Conservation (phyloP, 1,140 invertebrate genomes). For the Odontomachus brunneus region DNA sequence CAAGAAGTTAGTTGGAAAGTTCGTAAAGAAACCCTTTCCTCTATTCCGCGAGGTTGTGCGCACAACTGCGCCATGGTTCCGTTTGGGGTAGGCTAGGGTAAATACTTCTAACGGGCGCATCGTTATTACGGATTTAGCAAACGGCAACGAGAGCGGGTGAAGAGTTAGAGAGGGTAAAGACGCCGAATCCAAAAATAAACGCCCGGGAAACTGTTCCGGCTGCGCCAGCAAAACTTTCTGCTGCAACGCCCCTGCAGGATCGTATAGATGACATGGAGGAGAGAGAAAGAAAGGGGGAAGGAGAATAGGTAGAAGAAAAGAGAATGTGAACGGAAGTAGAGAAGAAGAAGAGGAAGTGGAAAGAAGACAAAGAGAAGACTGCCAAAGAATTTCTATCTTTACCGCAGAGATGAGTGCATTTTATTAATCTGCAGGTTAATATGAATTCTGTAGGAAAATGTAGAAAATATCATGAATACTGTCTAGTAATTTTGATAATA, state of each 20-base stretch:
- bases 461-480: too few species aligned
- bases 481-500: too few species aligned
- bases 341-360: background rate
- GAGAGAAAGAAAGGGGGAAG: constrained; percentile 6
- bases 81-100: constrained; percentile 47
- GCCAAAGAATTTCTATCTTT: constrained; percentile 36
- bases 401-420: constrained; percentile 1
- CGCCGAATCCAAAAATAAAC: constrained; percentile 69
- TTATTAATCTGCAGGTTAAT: too few species aligned
- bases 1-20: constrained; percentile 39
- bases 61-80: constrained; percentile 23
- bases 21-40: constrained; percentile 29
- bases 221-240: constrained; percentile 70
- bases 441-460: too few species aligned
- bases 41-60: background rate
- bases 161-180: constrained; percentile 42
- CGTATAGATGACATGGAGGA: background rate
- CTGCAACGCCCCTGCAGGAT: constrained; percentile 65
- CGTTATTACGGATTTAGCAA: constrained; percentile 74
- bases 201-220: constrained; percentile 44
- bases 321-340: constrained; percentile 54
- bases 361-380: constrained; percentile 13
- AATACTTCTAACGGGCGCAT: constrained; percentile 59
- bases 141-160: constrained; percentile 33
- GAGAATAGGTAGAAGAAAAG: background rate